Base-by-base conservation (phyloP, 2,113 vertebrate species). In the Aspiorhynchus laticeps region DNA sequence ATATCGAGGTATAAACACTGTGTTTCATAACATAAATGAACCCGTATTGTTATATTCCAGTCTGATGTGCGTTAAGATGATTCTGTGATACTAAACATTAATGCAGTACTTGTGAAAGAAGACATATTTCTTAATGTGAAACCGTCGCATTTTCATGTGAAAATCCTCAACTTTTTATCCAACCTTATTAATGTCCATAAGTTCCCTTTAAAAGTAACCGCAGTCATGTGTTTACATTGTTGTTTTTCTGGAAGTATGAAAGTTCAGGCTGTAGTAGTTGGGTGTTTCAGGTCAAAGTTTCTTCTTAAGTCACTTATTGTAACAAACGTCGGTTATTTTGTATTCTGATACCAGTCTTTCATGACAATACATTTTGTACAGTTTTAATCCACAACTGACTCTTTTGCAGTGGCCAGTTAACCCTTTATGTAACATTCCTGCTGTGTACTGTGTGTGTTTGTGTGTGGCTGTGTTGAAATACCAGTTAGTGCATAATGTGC, bases 1-100 rank as follows among this genome's bases (percentile, higher is more conserved):
- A 97, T 90, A 96, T 96, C 89, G 96, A 97, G 96, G 96, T 97
- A 96, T 90, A 80, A 86, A 79, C 48, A 61, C 15, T 51, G 15
- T 80, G 56, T 75, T 53, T 82, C 28, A 6, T 46, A 48, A 43
- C 38, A 28, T 46, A 21, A 43, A 65, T 3, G 12, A 19, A 31
- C 4, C 33, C n/a, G n/a, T 67, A 8, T 11, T 65, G 59, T 65
- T 46, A 11, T 11, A 9, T 15, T 80, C 0, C 12, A 5, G 56
- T 15, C n/a, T 28, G 59, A 28, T 9, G 33, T 63, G 59, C 36
- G 2, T 28, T 43, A 80, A n/a, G 0, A 59, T 38, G 10, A 38
- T n/a, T 63, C n/a, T 28, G 56, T 17, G 2, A 59, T n/a, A 76
- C 11, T 36, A 38, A 59, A 59, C 48, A 79, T 21, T 19, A 56